Conservation (phyloP, 1,140 invertebrate genomes). For the Charaxes varanes region DNA sequence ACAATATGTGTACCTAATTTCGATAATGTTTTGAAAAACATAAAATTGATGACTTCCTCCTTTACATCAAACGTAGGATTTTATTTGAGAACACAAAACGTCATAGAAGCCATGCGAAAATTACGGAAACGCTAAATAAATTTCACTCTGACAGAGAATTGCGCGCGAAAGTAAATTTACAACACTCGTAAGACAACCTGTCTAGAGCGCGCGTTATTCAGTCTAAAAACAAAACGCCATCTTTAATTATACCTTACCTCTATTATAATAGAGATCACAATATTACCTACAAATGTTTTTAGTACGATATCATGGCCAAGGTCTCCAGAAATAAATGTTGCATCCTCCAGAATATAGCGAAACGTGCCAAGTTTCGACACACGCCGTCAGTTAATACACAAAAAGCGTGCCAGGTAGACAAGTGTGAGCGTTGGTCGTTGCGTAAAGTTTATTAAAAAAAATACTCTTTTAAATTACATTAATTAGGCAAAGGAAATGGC, state of each 20-base stretch:
- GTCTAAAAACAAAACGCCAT: slow-evolving; percentile 1
- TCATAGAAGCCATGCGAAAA: too few species aligned
- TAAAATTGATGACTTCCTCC: too few species aligned
- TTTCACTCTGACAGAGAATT: too few species aligned
- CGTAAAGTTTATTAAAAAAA: slow-evolving; percentile 31
- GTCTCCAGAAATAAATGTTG: slow-evolving; percentile 68
- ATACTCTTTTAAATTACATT: too few species aligned
- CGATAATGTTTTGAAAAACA: too few species aligned
- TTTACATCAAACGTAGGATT: too few species aligned
- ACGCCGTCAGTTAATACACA: slow-evolving; percentile 45
- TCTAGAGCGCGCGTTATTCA: slow-evolving; percentile 6
- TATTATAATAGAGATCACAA: slow-evolving; percentile 20
- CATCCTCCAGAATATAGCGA: slow-evolving; percentile 42
- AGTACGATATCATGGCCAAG: slow-evolving; percentile 33
- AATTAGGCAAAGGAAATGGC: slow-evolving; percentile 40
- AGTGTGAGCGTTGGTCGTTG: slow-evolving; percentile 25
- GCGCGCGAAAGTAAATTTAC: slow-evolving; percentile 19
- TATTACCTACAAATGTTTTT: slow-evolving; percentile 14
- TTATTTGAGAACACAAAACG: too few species aligned
- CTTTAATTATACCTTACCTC: slow-evolving; percentile 4
- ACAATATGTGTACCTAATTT: too few species aligned
- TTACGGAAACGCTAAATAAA: too few species aligned
- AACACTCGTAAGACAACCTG: slow-evolving; percentile 11
- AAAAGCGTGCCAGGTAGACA: slow-evolving; percentile 38
- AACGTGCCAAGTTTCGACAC: slow-evolving; percentile 49